Percentiles rank a stretch among this genome's conserved stretches.
These are phyloP conservation scores for Morone chrysops DNA, from an alignment of 2,113 vertebrate species.

Conservation along the genomic window DNA sequence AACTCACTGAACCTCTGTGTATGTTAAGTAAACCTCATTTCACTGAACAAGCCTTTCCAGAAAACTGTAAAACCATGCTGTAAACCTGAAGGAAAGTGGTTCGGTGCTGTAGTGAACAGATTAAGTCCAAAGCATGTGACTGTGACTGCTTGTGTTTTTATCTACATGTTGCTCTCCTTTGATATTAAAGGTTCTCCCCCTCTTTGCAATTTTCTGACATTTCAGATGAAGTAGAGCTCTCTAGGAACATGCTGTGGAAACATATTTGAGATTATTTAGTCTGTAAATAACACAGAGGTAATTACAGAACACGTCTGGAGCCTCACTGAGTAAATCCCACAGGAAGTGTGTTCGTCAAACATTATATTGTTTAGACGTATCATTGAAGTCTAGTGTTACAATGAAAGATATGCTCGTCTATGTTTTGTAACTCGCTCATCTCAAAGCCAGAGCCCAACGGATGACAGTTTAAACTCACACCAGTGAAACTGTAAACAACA, in stretches of 20 bases:
- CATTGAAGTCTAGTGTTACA: slow-evolving; percentile 17
- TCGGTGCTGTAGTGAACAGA: background rate
- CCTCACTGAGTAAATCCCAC: slow-evolving; percentile 45
- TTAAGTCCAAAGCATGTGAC: slow-evolving; percentile 31
- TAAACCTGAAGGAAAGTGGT: background rate
- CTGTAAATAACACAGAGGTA: slow-evolving; percentile 42
- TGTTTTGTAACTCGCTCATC: slow-evolving; percentile 35
- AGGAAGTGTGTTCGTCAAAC: slow-evolving; percentile 58
- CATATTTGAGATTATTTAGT: slow-evolving; percentile 57
- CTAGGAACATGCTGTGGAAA: slow-evolving; percentile 19
- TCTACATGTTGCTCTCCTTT: slow-evolving; percentile 6
- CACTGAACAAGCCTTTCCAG: background rate
- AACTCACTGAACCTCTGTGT: slow-evolving; percentile 47
- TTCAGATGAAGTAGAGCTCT: slow-evolving; percentile 2
- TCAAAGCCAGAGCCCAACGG: slow-evolving; percentile 42
- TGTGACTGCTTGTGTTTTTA: slow-evolving; percentile 27
- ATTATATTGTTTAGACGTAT: slow-evolving; percentile 44
- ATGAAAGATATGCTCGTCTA: slow-evolving; percentile 35
- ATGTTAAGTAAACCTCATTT: slow-evolving; percentile 22
- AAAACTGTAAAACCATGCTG: background rate
- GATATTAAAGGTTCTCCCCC: background rate
- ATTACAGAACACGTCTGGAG: slow-evolving; percentile 36
- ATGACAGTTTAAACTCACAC: slow-evolving; percentile 72
- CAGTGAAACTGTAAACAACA: slow-evolving; percentile 80
- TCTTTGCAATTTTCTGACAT: slow-evolving; percentile 9